Base-by-base conservation (phyloP, 2,888 invertebrate genomes). In the Drosophila picticornis region DNA sequence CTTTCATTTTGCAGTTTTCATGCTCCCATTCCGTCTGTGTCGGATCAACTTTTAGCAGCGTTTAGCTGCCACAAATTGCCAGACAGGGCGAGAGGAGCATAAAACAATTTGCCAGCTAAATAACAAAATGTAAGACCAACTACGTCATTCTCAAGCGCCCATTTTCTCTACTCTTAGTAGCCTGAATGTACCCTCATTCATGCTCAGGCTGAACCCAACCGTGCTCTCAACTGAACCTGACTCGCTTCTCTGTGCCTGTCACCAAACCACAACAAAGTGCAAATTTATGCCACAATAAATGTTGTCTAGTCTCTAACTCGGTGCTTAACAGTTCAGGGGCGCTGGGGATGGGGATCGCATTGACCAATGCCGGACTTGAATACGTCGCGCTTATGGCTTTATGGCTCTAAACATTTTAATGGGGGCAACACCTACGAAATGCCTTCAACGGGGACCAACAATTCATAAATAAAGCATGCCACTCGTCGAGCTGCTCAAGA, bases 251-350 rank as follows among this genome's bases (percentile, higher is more conserved):
- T 53, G 40, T 60, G 63, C 63, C 46, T 76, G 63, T 64, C 67
- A 53, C 56, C 80, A 72, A 76, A 75, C 86, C 87, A 83, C 89
- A 89, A 89, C 86, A 89, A 86, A 86, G 86, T 84, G 81, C 81
- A 87, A 83, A 84, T 86, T 88, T 84, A 89, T 87, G 87, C 89
- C 87, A 75, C 83, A 83, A 89, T 84, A 86, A 84, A 87, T 84
- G 83, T 76, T 70, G 64, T 60, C 60, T 52, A 36, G 50, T 13
- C 60, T 60, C 40, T 31, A 43, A 31, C 57, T 57, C 31, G 22
- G 29, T 43, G 40, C 57, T 31, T 31, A 32, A 25, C 36, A 27
- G 38, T 48, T 60, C 36, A 27, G 13, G n/a, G 51, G 16, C 16
- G 16, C 5, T 6, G 16, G 9, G 1, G 13, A 32, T 36, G 25